phyloP scores from a whole-genome alignment of 1,140 invertebrate species.

The Drosophila athabasca region DNA sequence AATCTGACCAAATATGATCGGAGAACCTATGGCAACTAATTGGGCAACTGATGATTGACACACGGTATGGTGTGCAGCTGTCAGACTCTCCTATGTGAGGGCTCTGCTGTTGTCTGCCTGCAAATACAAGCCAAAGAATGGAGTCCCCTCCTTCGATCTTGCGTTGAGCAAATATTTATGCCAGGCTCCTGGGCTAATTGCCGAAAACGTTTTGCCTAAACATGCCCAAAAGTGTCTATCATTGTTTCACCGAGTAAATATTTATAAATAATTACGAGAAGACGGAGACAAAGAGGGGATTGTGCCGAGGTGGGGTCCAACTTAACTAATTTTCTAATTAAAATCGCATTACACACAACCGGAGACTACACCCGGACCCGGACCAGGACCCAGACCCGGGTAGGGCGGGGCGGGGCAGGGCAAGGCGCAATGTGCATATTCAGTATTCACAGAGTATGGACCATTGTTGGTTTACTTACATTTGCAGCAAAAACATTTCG shows the following conservation, averaged over 20 bases:
- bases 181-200: slow-evolving; percentile 22
- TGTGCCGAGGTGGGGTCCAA: neutral
- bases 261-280: slow-evolving; percentile 33
- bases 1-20: slow-evolving; percentile 41
- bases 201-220: slow-evolving; percentile 13
- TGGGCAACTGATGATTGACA: neutral
- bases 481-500: too few species aligned
- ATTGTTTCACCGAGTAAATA: slow-evolving; percentile 32
- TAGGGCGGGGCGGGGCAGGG: too few species aligned
- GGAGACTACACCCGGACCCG: too few species aligned
- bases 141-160: neutral
- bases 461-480: too few species aligned
- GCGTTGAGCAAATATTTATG: slow-evolving; percentile 38
- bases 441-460: too few species aligned
- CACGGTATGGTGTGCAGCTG: too few species aligned
- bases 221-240: slow-evolving; percentile 3
- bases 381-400: too few species aligned
- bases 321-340: neutral
- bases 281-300: neutral
- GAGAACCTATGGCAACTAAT: slow-evolving; percentile 36
- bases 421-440: too few species aligned
- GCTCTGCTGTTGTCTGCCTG: neutral
- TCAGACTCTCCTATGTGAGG: too few species aligned
- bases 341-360: too few species aligned
- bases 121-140: slow-evolving; percentile 6